A percentile compares a stretch with the other conserved stretches of the same genome.
Evolutionary conservation across 2,797 vertebrate genomes (phyloP).

Genomic region (Coluber constrictor): DNA sequence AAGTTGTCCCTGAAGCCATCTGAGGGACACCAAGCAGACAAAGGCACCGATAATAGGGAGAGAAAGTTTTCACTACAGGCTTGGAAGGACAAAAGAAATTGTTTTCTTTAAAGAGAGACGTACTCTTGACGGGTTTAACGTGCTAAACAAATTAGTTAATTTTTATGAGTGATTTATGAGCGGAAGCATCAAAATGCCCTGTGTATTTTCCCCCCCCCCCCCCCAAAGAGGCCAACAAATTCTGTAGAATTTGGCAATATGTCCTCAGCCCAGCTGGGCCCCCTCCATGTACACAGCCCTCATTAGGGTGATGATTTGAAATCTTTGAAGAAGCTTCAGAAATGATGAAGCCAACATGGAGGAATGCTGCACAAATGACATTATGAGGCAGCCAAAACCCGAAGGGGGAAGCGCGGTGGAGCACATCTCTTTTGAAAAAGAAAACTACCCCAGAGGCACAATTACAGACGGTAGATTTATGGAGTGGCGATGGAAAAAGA

Average conservation of each 20-base stretch:
- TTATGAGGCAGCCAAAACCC: neutral
- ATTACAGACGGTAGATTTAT: slow-evolving; percentile 9
- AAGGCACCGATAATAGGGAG: neutral
- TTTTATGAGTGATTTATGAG: slow-evolving; percentile 50
- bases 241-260: slow-evolving; percentile 47
- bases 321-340: slow-evolving; percentile 47
- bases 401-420: neutral
- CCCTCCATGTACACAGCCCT: neutral
- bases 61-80: neutral
- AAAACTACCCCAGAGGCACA: slow-evolving; percentile 17
- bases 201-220: neutral
- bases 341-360: slow-evolving; percentile 9
- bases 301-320: slow-evolving; percentile 40
- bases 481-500: slow-evolving; percentile 30
- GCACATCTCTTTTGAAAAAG: slow-evolving; percentile 26
- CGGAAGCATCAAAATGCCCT: neutral
- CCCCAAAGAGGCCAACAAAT: slow-evolving; percentile 14
- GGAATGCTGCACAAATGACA: slow-evolving; percentile 19
- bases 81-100: slow-evolving; percentile 42
- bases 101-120: slow-evolving; percentile 47
- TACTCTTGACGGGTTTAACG: slow-evolving; percentile 25
- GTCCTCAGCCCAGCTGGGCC: slow-evolving; percentile 35
- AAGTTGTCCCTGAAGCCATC: neutral
- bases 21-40: neutral
- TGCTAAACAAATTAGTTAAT: slow-evolving; percentile 47